phyloP scores from a whole-genome alignment of 2,888 invertebrate genomes.

The Pseudolycoriella hygida region DNA sequence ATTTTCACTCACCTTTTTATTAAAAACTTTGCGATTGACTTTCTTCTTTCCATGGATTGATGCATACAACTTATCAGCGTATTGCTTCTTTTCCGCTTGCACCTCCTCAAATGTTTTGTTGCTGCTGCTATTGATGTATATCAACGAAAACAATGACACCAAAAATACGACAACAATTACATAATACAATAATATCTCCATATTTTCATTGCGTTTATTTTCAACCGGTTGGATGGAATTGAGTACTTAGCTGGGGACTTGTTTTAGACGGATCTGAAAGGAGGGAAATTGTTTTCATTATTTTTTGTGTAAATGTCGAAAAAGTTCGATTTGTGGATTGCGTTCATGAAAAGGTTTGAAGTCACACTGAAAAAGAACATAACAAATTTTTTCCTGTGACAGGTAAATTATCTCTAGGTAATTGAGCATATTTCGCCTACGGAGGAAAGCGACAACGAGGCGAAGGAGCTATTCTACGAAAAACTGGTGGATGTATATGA shows the following conservation, averaged over 20 bases:
- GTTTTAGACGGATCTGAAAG: background rate
- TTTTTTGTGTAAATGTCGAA: no score
- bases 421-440: no score
- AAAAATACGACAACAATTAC: conserved; percentile 28
- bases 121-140: conserved; percentile 25
- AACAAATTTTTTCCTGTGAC: no score
- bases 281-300: background rate
- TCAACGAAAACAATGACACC: conserved; percentile 24
- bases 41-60: conserved; percentile 1
- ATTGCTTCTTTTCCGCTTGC: conserved; percentile 25
- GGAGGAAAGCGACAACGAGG: no score
- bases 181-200: conserved; percentile 28
- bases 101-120: conserved; percentile 29
- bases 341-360: no score
- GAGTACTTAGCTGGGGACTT: no score
- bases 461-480: no score
- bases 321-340: no score
- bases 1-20: conserved; percentile 14
- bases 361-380: no score
- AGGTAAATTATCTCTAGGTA: no score
- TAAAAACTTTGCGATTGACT: conserved; percentile 2
- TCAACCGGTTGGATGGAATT: no score
- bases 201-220: conserved; percentile 9
- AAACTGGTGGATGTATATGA: no score
- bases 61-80: conserved; percentile 26